Evolutionary conservation across 2,888 invertebrate species (phyloP).

Genomic region (Eilema griseolum): DNA sequence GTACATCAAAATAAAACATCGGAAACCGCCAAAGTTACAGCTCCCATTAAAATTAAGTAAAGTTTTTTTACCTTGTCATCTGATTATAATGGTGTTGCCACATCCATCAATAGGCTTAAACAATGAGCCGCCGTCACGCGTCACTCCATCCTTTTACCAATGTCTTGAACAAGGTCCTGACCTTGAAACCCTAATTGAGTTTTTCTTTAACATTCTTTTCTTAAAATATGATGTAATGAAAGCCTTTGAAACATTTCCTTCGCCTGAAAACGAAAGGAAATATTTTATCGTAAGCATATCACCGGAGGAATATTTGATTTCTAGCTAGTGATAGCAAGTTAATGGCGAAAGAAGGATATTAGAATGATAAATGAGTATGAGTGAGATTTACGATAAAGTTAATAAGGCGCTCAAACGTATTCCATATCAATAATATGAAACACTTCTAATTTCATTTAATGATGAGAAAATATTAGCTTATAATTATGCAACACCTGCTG

Average conservation of each 20-base stretch:
- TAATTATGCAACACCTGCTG: too few relatives aligned
- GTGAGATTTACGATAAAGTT: conserved; percentile 1
- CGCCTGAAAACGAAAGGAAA: neutral
- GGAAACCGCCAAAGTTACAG: neutral
- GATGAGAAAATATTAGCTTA: too few relatives aligned
- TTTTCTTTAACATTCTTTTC: conserved; percentile 40
- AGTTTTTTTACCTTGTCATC: conserved; percentile 17
- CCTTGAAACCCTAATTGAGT: conserved; percentile 31
- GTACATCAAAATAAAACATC: neutral
- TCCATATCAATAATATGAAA: neutral
- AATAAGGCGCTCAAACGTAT: neutral
- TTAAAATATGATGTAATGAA: conserved; percentile 24
- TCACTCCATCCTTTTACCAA: conserved; percentile 38
- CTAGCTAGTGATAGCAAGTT: neutral
- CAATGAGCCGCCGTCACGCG: conserved; percentile 31
- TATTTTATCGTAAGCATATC: conserved; percentile 6
- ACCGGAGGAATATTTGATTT: conserved; percentile 2
- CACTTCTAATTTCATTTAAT: too few relatives aligned
- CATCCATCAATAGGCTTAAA: conserved; percentile 33
- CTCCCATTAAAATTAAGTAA: neutral
- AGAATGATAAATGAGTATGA: conserved; percentile 7
- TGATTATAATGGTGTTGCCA: conserved; percentile 9
- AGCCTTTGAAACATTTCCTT: neutral
- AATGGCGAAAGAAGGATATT: conserved; percentile 13
- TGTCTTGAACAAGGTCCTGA: conserved; percentile 45